These are phyloP conservation scores for Dicyrtomina minuta DNA, from an alignment of 2,888 invertebrate species.

Conservation along the genomic window DNA sequence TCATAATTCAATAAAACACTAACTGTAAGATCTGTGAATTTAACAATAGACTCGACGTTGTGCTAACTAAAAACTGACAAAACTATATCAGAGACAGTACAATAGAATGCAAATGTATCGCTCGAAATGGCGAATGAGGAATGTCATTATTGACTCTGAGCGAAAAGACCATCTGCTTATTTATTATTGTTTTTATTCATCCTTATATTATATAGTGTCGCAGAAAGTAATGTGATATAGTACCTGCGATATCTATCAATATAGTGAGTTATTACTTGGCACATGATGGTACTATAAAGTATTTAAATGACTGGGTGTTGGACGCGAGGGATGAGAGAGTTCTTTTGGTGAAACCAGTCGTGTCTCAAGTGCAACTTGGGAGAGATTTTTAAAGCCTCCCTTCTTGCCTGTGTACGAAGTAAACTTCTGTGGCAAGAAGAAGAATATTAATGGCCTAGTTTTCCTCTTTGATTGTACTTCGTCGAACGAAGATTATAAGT, in stretches of 20 bases:
- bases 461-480: slow-evolving; percentile 31
- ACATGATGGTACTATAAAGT: slow-evolving; percentile 14
- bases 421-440: slow-evolving; percentile 27
- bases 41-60: no score
- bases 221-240: slow-evolving; percentile 3
- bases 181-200: slow-evolving; percentile 26
- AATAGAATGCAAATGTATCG: neutral
- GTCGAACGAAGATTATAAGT: slow-evolving; percentile 29
- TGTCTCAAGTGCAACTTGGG: slow-evolving; percentile 24
- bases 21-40: no score
- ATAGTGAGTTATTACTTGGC: slow-evolving; percentile 1
- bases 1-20: no score
- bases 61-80: no score
- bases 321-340: slow-evolving; percentile 28
- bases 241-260: slow-evolving; percentile 6
- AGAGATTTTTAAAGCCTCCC: slow-evolving; percentile 24
- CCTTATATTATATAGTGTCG: neutral
- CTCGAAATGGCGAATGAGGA: neutral
- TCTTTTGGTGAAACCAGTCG: slow-evolving; percentile 26
- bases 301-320: slow-evolving; percentile 29
- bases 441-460: slow-evolving; percentile 38
- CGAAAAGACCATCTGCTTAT: slow-evolving; percentile 8
- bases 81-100: no score
- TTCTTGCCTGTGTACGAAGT: slow-evolving; percentile 12
- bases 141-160: neutral